A percentile compares a stretch with the other conserved stretches of the same genome.
phyloP scores from a whole-genome alignment of 2,888 invertebrate species.

The Platycheirus albimanus region DNA sequence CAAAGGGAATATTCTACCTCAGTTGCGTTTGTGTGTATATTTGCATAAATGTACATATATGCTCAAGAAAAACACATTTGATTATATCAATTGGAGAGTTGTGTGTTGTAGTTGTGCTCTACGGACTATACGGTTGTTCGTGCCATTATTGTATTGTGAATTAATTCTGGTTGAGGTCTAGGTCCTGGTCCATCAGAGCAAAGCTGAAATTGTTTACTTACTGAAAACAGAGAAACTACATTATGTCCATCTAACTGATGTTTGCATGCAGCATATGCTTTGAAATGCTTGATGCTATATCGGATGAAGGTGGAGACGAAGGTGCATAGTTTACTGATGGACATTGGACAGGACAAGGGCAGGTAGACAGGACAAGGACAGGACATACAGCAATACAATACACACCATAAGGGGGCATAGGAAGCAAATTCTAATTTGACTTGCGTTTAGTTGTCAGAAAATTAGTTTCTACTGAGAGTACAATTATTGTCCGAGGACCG shows the following conservation, averaged over 20 bases:
- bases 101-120: too few relatives aligned
- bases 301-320: not conserved
- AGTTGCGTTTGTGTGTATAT: not conserved
- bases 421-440: constrained; percentile 50
- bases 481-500: constrained; percentile 11
- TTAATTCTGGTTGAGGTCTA: constrained; percentile 21
- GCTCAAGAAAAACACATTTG: constrained; percentile 52
- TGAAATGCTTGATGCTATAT: not conserved
- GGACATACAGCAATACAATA: not conserved
- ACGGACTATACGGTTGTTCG: not conserved
- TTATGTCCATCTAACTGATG: constrained; percentile 31
- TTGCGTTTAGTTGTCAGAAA: constrained; percentile 43
- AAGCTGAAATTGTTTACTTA: constrained; percentile 23
- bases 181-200: constrained; percentile 20
- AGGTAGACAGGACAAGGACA: constrained; percentile 10
- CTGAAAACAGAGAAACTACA: constrained; percentile 27
- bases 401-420: constrained; percentile 7
- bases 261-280: constrained; percentile 27
- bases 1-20: constrained; percentile 17
- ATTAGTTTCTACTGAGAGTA: constrained; percentile 43
- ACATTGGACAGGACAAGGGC: constrained; percentile 15
- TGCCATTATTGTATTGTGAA: constrained; percentile 19
- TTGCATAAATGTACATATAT: constrained; percentile 39
- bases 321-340: constrained; percentile 14
- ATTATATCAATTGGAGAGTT: constrained; percentile 60